Evolutionary conservation across 2,113 vertebrate genomes (phyloP).

Genomic region (Aptenodytes patagonicus): DNA sequence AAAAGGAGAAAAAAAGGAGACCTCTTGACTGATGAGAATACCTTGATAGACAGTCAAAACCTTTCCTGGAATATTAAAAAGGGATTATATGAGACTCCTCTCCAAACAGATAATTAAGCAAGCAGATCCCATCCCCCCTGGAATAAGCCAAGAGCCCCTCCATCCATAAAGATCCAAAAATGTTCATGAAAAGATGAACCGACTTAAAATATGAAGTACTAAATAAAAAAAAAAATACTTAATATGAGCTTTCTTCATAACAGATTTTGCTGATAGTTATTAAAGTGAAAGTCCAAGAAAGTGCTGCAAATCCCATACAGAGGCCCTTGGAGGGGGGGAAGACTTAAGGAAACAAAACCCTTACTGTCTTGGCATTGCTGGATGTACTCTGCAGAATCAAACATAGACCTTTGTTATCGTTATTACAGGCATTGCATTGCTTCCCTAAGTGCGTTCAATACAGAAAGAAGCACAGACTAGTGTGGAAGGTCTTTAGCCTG

Average conservation of each 20-base stretch:
- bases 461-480: neutral
- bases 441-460: neutral
- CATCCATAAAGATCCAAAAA: neutral
- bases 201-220: neutral
- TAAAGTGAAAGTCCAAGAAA: neutral
- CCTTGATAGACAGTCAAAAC: constrained; percentile 8
- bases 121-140: neutral
- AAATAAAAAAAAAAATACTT: neutral
- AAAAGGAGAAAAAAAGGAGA: neutral
- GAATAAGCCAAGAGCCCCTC: neutral
- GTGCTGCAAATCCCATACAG: neutral
- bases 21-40: constrained; percentile 4
- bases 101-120: neutral
- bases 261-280: neutral
- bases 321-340: neutral
- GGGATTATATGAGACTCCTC: neutral
- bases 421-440: neutral
- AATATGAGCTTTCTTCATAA: neutral
- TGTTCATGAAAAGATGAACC: neutral
- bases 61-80: constrained; percentile 24
- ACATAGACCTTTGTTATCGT: neutral
- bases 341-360: neutral
- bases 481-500: neutral
- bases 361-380: neutral
- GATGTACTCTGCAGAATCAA: neutral